These are phyloP conservation scores for Germaria angustata DNA, from an alignment of 2,888 invertebrate species.

Conservation along the genomic window DNA sequence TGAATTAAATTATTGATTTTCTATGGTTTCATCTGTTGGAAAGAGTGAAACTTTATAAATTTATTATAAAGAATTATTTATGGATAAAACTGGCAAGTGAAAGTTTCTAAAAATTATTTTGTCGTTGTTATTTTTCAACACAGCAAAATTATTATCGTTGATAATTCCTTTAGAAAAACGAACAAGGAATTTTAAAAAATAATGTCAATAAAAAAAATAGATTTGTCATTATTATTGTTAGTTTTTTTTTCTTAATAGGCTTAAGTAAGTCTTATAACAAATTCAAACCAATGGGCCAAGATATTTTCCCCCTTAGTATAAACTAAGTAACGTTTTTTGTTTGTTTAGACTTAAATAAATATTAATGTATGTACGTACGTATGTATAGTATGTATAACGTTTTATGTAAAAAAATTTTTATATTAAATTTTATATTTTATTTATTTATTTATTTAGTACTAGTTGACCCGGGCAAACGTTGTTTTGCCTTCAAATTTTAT, in stretches of 20 bases:
- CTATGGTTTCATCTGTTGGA: constrained; percentile 36
- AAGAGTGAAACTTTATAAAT: constrained; percentile 22
- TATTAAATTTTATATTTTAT: no score
- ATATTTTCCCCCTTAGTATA: no score
- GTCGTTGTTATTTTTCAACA: neutral
- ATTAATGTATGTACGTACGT: no score
- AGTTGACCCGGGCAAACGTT: no score
- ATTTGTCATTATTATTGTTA: neutral
- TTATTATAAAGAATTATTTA: constrained; percentile 38
- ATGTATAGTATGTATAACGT: no score
- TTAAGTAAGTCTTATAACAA: no score
- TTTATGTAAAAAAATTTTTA: no score
- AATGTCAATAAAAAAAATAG: neutral
- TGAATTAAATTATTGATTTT: constrained; percentile 54
- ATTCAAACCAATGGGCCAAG: no score
- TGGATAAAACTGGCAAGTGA: constrained; percentile 24
- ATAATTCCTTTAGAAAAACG: neutral
- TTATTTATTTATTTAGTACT: no score
- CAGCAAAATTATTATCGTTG: neutral
- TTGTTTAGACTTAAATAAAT: no score
- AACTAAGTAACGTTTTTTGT: no score
- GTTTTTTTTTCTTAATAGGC: neutral
- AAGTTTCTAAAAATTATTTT: constrained; percentile 27
- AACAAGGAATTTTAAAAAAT: neutral
- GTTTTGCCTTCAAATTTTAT: no score